Conservation (phyloP, 1,140 invertebrate species). For the Reticulitermes speratus region DNA sequence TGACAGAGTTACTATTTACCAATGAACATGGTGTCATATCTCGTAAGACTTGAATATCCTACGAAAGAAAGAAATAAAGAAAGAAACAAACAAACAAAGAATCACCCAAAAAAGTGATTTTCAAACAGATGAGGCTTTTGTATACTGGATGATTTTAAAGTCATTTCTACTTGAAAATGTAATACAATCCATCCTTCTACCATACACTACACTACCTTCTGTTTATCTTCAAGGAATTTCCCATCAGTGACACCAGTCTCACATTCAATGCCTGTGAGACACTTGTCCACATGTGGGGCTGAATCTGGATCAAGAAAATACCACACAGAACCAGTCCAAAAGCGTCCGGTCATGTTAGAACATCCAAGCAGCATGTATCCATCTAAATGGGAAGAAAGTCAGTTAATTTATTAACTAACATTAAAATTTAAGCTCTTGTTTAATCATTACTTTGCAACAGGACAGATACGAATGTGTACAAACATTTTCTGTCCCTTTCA, state of each 20-base stretch:
- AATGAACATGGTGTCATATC: too few species aligned
- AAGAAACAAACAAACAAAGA: too few species aligned
- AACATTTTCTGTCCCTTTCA: not conserved
- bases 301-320: conserved; percentile 37
- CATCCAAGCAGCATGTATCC: conserved; percentile 38
- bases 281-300: conserved; percentile 37
- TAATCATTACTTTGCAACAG: not conserved
- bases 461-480: not conserved
- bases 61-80: too few species aligned
- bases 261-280: conserved; percentile 37
- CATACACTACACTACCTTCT: conserved; percentile 33
- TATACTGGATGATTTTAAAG: too few species aligned
- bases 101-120: too few species aligned
- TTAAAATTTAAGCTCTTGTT: not conserved
- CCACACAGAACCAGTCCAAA: conserved; percentile 41
- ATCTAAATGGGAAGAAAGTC: conserved; percentile 36
- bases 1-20: too few species aligned
- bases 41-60: too few species aligned
- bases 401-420: not conserved
- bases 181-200: too few species aligned
- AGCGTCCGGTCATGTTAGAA: conserved; percentile 38
- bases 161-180: too few species aligned
- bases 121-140: too few species aligned
- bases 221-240: conserved; percentile 37
- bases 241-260: conserved; percentile 38